These are phyloP conservation scores for Enteromius viviparus DNA, from an alignment of 2,797 vertebrate genomes.

Conservation along the genomic window DNA sequence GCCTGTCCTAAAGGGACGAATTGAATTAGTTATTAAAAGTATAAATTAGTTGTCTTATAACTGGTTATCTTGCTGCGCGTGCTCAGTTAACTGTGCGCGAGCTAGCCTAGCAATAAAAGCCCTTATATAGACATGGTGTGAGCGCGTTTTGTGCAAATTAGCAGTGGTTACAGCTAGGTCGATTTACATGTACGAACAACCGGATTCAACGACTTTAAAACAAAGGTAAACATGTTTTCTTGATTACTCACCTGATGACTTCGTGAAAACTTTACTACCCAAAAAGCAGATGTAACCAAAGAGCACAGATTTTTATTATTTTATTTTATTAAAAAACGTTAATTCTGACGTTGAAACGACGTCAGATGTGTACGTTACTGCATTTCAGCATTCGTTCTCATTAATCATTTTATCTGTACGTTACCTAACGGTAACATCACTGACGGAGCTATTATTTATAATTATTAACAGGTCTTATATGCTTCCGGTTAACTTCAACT, in stretches of 20 bases:
- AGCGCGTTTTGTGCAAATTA: background rate
- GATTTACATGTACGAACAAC: background rate
- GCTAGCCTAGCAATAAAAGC: background rate
- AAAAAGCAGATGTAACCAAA: background rate
- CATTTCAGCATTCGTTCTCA: background rate
- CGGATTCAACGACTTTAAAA: background rate
- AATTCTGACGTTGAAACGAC: background rate
- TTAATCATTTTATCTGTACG: background rate
- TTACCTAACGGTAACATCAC: too few relatives aligned
- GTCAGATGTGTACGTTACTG: background rate
- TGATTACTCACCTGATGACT: background rate
- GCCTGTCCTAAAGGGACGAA: background rate
- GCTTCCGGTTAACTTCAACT: background rate
- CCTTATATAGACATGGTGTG: background rate
- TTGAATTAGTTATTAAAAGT: background rate
- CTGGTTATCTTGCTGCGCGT: background rate
- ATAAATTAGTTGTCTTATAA: background rate
- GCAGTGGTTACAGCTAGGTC: background rate
- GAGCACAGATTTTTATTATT: background rate
- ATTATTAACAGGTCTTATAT: background rate
- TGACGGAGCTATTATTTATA: background rate
- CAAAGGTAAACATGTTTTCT: background rate
- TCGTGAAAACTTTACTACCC: background rate
- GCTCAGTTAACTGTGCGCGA: background rate
- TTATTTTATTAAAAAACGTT: too few relatives aligned